Percentiles rank a stretch among this genome's conserved stretches.
phyloP scores from a whole-genome alignment of 2,888 invertebrate genomes.

The Microplitis deprimator region DNA sequence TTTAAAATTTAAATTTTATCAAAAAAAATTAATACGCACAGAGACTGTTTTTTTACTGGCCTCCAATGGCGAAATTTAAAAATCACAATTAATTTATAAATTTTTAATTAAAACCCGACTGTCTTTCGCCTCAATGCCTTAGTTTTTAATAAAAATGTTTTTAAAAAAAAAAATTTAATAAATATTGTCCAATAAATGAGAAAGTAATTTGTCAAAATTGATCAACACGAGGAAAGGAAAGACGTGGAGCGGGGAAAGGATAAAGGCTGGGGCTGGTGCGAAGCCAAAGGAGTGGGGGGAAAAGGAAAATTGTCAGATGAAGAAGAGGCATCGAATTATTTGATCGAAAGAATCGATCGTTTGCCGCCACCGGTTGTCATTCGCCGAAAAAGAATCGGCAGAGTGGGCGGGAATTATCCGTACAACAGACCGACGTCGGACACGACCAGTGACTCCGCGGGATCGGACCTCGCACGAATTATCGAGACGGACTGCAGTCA shows the following conservation, averaged over 20 bases:
- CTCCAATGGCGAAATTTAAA: no score
- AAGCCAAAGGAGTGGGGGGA: slow-evolving; percentile 44
- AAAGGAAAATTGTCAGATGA: slow-evolving; percentile 24
- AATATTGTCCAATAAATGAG: background rate
- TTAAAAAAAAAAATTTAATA: background rate
- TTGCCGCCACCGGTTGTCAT: slow-evolving; percentile 67
- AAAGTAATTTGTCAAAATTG: slow-evolving; percentile 59
- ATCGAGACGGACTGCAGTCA: slow-evolving; percentile 29
- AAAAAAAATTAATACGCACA: no score
- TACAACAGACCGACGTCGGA: slow-evolving; percentile 53
- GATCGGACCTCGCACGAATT: slow-evolving; percentile 32
- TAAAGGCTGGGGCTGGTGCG: slow-evolving; percentile 30
- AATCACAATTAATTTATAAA: no score
- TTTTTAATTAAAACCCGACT: no score
- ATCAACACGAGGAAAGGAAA: slow-evolving; percentile 60
- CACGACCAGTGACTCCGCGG: slow-evolving; percentile 50
- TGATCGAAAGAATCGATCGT: slow-evolving; percentile 51
- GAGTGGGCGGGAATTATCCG: slow-evolving; percentile 40
- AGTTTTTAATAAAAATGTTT: slow-evolving; percentile 44
- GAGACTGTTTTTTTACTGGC: no score
- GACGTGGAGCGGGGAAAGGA: slow-evolving; percentile 51
- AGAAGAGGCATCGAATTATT: slow-evolving; percentile 28
- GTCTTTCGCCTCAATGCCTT: background rate
- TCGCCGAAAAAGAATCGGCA: slow-evolving; percentile 62
- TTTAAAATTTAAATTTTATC: no score